Percentiles rank a stretch among this genome's conserved stretches.
These are phyloP conservation scores for Ochropleura plecta DNA, from an alignment of 2,888 invertebrate species.

Conservation along the genomic window DNA sequence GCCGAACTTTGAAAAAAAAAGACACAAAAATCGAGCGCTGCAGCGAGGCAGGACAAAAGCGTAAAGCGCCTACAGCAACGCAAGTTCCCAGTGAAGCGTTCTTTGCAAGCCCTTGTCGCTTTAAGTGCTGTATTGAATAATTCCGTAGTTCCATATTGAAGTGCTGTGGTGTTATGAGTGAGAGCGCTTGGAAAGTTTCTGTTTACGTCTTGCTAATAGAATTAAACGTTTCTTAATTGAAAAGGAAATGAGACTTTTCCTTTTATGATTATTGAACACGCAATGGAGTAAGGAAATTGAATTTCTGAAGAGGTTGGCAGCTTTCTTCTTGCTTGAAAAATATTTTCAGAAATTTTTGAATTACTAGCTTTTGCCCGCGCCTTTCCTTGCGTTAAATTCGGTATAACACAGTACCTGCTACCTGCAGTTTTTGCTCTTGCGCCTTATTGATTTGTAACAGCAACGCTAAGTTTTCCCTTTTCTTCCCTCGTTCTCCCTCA, in stretches of 20 bases:
- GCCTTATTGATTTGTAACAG: too few species aligned
- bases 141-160: slow-evolving; percentile 54
- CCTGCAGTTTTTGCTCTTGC: too few species aligned
- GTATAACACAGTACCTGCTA: too few species aligned
- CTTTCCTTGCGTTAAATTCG: too few species aligned
- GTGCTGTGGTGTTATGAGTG: slow-evolving; percentile 25
- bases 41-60: slow-evolving; percentile 40
- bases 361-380: too few species aligned
- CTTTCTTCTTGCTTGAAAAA: too few species aligned
- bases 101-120: slow-evolving; percentile 52
- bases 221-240: neutral
- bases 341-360: too few species aligned
- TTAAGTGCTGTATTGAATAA: slow-evolving; percentile 65
- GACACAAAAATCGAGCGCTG: slow-evolving; percentile 30
- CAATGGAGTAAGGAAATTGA: slow-evolving; percentile 1
- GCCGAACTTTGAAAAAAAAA: slow-evolving; percentile 20
- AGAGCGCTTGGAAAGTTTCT: slow-evolving; percentile 16
- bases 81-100: slow-evolving; percentile 50
- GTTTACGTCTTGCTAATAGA: neutral
- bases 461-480: too few species aligned
- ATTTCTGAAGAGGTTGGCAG: neutral
- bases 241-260: neutral
- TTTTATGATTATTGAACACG: neutral
- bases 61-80: slow-evolving; percentile 55
- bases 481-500: too few species aligned